These are phyloP conservation scores for Odontocolon sp. DNA, from an alignment of 2,888 invertebrate genomes.

Conservation along the genomic window DNA sequence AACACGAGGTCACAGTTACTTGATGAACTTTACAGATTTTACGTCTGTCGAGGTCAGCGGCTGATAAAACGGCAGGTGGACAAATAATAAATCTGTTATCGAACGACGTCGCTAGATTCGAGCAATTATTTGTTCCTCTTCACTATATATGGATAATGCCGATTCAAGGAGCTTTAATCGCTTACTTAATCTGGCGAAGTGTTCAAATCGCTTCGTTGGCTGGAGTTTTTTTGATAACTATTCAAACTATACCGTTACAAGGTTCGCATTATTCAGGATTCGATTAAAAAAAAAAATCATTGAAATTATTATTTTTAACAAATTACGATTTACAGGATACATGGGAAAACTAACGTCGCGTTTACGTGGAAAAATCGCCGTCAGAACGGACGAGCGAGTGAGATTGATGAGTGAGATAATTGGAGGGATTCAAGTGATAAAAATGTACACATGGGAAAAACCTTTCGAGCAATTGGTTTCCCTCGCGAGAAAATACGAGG, in stretches of 20 bases:
- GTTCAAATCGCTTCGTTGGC: constrained; percentile 83
- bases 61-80: constrained; percentile 82
- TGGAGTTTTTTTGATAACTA: constrained; percentile 83
- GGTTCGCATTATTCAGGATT: too few relatives aligned
- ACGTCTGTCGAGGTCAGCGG: constrained; percentile 77
- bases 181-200: constrained; percentile 83
- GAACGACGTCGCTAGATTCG: constrained; percentile 92
- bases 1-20: too few relatives aligned
- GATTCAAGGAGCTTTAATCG: constrained; percentile 86
- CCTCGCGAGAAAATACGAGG: constrained; percentile 88
- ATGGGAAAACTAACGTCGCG: constrained; percentile 81
- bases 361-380: constrained; percentile 81
- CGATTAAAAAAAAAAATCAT: neutral
- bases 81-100: constrained; percentile 92
- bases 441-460: constrained; percentile 94
- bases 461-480: constrained; percentile 88
- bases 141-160: constrained; percentile 93
- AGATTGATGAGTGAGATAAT: constrained; percentile 91
- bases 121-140: constrained; percentile 86
- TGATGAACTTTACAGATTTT: constrained; percentile 80
- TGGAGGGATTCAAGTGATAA: constrained; percentile 90
- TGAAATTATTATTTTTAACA: neutral
- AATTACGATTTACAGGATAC: constrained; percentile 81
- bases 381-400: constrained; percentile 87
- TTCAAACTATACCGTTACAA: constrained; percentile 82